A percentile compares a stretch with the other conserved stretches of the same genome.
phyloP scores from a whole-genome alignment of 1,140 invertebrate species.

The Drosophila tani region DNA sequence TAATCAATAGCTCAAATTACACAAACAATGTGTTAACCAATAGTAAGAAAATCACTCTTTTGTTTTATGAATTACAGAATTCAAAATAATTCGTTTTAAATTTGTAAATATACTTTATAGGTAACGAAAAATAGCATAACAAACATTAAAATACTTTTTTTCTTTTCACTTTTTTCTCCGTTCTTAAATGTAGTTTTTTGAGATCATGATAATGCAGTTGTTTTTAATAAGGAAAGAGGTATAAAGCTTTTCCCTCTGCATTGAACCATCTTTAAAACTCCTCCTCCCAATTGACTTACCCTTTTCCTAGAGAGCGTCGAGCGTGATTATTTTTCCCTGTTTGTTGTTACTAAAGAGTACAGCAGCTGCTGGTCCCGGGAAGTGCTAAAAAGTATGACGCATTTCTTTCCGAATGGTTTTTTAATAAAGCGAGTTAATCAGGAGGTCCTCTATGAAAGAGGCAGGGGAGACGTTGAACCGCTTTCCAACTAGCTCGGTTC shows the following conservation, averaged over 20 bases:
- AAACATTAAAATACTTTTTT: no score
- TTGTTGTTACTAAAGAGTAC: constrained; percentile 44
- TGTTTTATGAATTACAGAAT: not conserved
- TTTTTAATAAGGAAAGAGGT: constrained; percentile 19
- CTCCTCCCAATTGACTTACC: constrained; percentile 11
- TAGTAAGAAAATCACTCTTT: not conserved
- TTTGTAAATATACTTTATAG: not conserved
- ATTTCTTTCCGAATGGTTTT: constrained; percentile 73
- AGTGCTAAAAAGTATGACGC: constrained; percentile 66
- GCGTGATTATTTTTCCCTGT: constrained; percentile 70
- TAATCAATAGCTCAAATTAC: no score
- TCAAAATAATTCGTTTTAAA: not conserved
- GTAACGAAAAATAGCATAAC: no score
- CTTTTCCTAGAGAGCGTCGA: constrained; percentile 30
- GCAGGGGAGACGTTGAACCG: constrained; percentile 7
- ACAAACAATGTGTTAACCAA: not conserved
- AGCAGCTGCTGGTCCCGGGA: constrained; percentile 44
- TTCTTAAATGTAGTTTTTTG: no score
- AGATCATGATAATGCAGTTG: no score
- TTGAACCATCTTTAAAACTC: constrained; percentile 18
- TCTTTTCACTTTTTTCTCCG: no score
- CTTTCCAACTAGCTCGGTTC: constrained; percentile 17
- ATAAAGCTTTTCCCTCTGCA: constrained; percentile 13
- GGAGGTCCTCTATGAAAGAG: constrained; percentile 23
- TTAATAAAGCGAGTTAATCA: constrained; percentile 82